Conservation (phyloP, 2,888 invertebrate species). For the Lasioglossum leucozonium region DNA sequence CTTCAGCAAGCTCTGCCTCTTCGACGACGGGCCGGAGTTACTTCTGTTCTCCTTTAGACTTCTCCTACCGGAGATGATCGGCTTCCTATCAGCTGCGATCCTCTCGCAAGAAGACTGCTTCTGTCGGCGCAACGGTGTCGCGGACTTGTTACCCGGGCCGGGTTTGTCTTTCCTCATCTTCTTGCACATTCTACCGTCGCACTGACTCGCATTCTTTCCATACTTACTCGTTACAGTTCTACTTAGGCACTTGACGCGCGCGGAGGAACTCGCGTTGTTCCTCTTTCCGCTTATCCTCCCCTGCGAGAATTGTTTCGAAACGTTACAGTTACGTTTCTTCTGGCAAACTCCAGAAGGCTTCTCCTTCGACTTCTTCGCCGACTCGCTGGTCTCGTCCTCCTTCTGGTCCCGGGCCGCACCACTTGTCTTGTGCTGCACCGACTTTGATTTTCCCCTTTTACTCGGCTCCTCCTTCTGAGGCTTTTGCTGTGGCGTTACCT, state of each 20-base stretch:
- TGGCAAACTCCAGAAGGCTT: conserved; percentile 62
- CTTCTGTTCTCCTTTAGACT: conserved; percentile 78
- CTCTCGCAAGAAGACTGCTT: conserved; percentile 66
- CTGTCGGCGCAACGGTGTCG: conserved; percentile 61
- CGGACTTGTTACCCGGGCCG: conserved; percentile 46
- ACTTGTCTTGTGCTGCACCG: conserved; percentile 36
- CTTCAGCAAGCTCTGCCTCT: conserved; percentile 65
- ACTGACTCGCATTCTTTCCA: conserved; percentile 66
- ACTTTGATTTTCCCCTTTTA: conserved; percentile 62
- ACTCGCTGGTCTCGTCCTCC: conserved; percentile 53
- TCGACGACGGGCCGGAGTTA: conserved; percentile 62
- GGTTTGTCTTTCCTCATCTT: conserved; percentile 77
- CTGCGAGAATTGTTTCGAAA: conserved; percentile 58
- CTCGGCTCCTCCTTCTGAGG: conserved; percentile 56
- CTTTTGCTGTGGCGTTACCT: conserved; percentile 51
- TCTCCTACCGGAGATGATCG: conserved; percentile 65
- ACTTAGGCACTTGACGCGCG: conserved; percentile 79
- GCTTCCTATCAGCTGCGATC: conserved; percentile 57
- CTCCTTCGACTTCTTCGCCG: conserved; percentile 64
- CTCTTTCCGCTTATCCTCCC: conserved; percentile 58
- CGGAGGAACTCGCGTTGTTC: conserved; percentile 60
- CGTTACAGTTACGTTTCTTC: conserved; percentile 67
- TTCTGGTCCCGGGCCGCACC: conserved; percentile 46
- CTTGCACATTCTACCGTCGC: conserved; percentile 71
- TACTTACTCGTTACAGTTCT: conserved; percentile 69